These are phyloP conservation scores for Poeciliopsis presidionis DNA, from an alignment of 2,797 vertebrate species.

Conservation along the genomic window DNA sequence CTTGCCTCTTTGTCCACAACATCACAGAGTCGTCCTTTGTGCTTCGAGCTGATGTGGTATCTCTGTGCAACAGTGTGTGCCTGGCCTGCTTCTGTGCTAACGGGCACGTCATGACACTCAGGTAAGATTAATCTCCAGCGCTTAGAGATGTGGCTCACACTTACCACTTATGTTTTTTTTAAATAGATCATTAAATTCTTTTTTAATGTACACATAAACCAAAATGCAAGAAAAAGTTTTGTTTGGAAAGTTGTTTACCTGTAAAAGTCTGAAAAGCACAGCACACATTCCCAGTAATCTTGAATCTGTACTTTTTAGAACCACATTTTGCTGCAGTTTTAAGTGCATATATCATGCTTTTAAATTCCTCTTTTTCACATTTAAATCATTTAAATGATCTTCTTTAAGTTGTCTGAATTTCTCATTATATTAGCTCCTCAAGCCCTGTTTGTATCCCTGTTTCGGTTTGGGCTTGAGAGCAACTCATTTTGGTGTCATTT, in stretches of 20 bases:
- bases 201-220: background rate
- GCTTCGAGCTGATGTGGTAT: conserved; percentile 90
- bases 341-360: background rate
- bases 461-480: background rate
- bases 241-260: background rate
- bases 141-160: background rate
- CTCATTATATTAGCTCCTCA: background rate
- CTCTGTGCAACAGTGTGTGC: conserved; percentile 90
- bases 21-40: conserved; percentile 98
- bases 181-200: too few species aligned
- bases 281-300: background rate
- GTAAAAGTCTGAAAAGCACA: background rate
- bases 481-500: background rate
- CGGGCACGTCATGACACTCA: conserved; percentile 97
- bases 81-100: conserved; percentile 98
- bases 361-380: background rate
- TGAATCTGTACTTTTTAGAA: background rate
- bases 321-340: background rate
- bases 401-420: background rate
- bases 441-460: background rate
- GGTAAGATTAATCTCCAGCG: conserved; percentile 76
- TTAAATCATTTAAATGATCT: background rate
- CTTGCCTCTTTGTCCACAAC: conserved; percentile 95
- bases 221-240: background rate
- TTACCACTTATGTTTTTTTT: too few species aligned